Evolutionary conservation across 2,797 vertebrate species (phyloP).

Genomic region (Hoplostethus mediterraneus): DNA sequence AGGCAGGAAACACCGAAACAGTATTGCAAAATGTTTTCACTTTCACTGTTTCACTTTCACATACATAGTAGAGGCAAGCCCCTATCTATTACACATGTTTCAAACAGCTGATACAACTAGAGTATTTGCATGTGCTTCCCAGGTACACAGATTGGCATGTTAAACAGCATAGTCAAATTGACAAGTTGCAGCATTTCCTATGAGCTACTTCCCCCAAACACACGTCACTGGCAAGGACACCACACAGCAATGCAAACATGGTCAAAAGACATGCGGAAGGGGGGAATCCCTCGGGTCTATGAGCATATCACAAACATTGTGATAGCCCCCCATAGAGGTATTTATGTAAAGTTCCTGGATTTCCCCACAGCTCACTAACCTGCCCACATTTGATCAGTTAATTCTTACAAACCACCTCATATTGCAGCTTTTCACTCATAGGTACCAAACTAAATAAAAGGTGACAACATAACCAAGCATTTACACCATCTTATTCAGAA

Average conservation of each 20-base stretch:
- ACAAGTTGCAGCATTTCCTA: constrained; percentile 55
- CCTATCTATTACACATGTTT: constrained; percentile 19
- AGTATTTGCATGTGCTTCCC: constrained; percentile 78
- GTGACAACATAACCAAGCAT: neutral
- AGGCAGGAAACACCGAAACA: constrained; percentile 42
- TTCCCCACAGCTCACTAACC: constrained; percentile 68
- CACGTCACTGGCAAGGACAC: constrained; percentile 53
- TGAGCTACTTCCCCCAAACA: constrained; percentile 62
- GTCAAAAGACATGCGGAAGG: constrained; percentile 6
- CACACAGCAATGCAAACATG: constrained; percentile 53
- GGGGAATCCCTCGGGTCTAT: constrained; percentile 71
- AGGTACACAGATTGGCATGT: constrained; percentile 32
- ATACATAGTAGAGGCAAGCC: constrained; percentile 10
- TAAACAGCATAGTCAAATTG: constrained; percentile 52
- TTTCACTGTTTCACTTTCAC: no score
- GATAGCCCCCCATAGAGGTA: constrained; percentile 40
- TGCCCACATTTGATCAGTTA: constrained; percentile 30
- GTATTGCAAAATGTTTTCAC: constrained; percentile 49
- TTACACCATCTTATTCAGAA: neutral
- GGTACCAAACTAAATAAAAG: neutral
- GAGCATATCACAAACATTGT: constrained; percentile 31
- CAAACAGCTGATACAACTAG: constrained; percentile 21
- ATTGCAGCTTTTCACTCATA: neutral
- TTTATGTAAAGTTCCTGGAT: constrained; percentile 80
- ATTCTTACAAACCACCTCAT: constrained; percentile 23